These are phyloP conservation scores for Scaptomyza caliginosa DNA, from an alignment of 2,888 invertebrate genomes.

Conservation along the genomic window DNA sequence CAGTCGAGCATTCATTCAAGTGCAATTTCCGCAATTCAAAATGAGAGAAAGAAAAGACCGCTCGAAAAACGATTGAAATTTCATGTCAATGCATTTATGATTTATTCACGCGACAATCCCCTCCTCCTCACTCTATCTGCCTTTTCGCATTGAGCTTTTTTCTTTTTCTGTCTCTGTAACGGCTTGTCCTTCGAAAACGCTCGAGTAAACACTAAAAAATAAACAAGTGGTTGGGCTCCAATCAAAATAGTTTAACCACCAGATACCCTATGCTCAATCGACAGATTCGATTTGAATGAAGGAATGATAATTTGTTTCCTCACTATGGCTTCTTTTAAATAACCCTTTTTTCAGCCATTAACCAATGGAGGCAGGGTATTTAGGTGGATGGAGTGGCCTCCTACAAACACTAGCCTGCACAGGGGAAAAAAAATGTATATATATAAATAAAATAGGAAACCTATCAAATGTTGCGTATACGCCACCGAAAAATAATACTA, in stretches of 20 bases:
- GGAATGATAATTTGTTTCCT: too few relatives aligned
- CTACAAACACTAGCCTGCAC: background rate
- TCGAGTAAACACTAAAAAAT: constrained; percentile 27
- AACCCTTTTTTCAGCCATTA: background rate
- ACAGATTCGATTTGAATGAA: too few relatives aligned
- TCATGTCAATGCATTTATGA: constrained; percentile 58
- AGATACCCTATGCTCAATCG: background rate
- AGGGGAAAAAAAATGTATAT: constrained; percentile 20
- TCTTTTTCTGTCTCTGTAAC: background rate
- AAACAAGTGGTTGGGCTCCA: background rate
- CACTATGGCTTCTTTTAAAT: background rate
- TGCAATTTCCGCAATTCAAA: constrained; percentile 36
- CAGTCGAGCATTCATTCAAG: constrained; percentile 6
- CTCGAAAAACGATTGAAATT: constrained; percentile 28
- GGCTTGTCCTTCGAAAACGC: background rate
- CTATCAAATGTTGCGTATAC: constrained; percentile 27
- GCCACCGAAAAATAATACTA: constrained; percentile 3
- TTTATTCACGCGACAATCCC: constrained; percentile 41
- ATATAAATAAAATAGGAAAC: constrained; percentile 12
- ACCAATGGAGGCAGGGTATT: background rate
- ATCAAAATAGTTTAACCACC: background rate
- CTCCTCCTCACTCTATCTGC: background rate
- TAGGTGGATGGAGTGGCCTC: too few relatives aligned
- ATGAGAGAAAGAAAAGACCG: background rate
- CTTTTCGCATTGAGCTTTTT: constrained; percentile 8